Evolutionary conservation across 2,797 vertebrate genomes (phyloP), one percentile per base, ranked within the genome.

Genomic region (Poeciliopsis paucimaculata): DNA sequence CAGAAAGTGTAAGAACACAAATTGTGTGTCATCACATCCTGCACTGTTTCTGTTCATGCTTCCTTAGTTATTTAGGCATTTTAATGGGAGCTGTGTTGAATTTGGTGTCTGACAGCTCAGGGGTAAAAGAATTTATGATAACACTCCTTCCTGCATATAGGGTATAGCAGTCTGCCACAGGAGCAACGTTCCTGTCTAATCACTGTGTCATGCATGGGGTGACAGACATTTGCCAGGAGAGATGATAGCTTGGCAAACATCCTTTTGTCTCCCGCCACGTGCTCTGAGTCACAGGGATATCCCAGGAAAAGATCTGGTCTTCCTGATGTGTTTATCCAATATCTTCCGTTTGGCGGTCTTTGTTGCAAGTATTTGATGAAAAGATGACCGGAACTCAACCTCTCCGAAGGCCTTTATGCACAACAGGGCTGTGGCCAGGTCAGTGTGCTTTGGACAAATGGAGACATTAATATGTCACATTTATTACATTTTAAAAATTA

Each of bases 231-330:
- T 43, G 11, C 66, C 39, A 70, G 66, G 23, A 70, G 66, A 70
- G 66, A 41, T 70, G 66, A 70, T 43, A 70, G 66, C 71, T 31
- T 49, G 71, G 16, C n/a, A 72, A 72, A 72, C 71, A 47, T 70
- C 66, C 39, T 70, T 43, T 18, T 70, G 20, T 68, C 39, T 70
- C 66, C 39, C 4, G 28, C 62, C 23, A n/a, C 5, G 5, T 70
- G 11, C 23, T 23, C 31, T 41, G 18, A 43, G 66, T 70, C 66
- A 26, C 39, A 70, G 66, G 39, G 66, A n/a, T 39, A 70, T 43
- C 66, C 39, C 66, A 70, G 66, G 23, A 41, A 53, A 10, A n/a
- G 39, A 70, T 43, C 23, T 41, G 11, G 20, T 23, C 64, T 28
- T 43, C 26, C 68, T 71, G 68, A 71, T 43, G 39, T 45, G 68